phyloP scores from a whole-genome alignment of 2,113 vertebrate species.

The Lepus americanus region DNA sequence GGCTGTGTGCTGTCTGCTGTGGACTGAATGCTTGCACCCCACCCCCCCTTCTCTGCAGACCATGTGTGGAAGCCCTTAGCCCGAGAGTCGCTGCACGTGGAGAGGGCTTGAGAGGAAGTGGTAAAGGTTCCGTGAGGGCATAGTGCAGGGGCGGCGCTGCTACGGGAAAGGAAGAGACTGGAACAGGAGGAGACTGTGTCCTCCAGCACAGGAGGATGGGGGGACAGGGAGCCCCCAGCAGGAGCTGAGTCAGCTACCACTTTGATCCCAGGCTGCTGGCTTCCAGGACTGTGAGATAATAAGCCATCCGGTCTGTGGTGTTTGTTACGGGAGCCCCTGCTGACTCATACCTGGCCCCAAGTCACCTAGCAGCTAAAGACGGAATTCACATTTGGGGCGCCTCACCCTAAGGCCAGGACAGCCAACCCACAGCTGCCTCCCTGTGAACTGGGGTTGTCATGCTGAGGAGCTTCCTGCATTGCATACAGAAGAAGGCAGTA shows the following conservation, averaged over 20 bases:
- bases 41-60: too few species aligned
- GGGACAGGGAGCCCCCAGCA: not conserved
- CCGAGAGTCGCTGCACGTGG: too few species aligned
- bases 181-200: too few species aligned
- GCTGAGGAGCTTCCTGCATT: too few species aligned
- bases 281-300: not conserved
- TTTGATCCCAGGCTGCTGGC: not conserved
- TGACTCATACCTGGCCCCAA: not conserved
- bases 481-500: not conserved
- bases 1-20: not conserved
- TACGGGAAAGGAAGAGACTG: not conserved
- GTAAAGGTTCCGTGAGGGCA: not conserved
- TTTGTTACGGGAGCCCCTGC: not conserved
- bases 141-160: not conserved
- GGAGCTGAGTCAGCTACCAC: not conserved
- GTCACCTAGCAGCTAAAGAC: not conserved
- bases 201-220: too few species aligned
- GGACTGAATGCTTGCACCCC: not conserved
- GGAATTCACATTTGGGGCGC: not conserved
- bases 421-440: not conserved
- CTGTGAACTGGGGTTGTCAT: not conserved
- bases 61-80: not conserved
- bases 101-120: not conserved
- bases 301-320: not conserved
- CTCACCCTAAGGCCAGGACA: not conserved